These are phyloP conservation scores for Actenoides hombroni DNA, from an alignment of 2,113 vertebrate species.

Conservation along the genomic window DNA sequence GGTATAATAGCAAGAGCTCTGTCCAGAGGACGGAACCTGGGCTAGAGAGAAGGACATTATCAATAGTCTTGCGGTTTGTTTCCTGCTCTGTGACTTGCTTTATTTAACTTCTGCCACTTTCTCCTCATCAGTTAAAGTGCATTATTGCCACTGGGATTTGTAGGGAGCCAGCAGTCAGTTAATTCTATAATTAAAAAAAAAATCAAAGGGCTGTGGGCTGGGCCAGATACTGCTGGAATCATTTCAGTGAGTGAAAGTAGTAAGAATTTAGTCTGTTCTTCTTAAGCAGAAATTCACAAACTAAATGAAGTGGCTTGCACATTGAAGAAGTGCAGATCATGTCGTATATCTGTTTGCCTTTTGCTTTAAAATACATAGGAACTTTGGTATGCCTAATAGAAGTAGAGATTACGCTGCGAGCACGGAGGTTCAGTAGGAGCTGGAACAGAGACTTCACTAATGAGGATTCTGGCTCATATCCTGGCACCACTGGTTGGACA, in stretches of 20 bases:
- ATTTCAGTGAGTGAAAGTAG: background rate
- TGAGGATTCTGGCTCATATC: constrained; percentile 42
- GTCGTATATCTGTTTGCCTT: background rate
- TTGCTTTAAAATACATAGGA: background rate
- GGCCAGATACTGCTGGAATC: background rate
- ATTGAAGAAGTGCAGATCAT: background rate
- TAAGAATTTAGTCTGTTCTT: background rate
- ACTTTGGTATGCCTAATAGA: background rate
- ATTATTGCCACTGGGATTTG: background rate
- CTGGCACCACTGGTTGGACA: constrained; percentile 52
- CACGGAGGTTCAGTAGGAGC: background rate
- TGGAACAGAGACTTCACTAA: background rate
- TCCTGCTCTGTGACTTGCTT: background rate
- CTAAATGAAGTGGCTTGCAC: background rate
- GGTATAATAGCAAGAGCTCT: background rate
- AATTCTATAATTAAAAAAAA: background rate
- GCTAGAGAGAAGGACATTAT: background rate
- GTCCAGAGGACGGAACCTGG: background rate
- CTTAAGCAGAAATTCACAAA: background rate
- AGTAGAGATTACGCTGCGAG: background rate
- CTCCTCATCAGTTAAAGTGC: background rate
- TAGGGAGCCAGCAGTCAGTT: background rate
- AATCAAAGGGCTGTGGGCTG: background rate
- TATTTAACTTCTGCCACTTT: background rate
- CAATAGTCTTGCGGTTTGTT: background rate